phyloP scores from a whole-genome alignment of 2,888 invertebrate species.

The Cartodere bifasciata region DNA sequence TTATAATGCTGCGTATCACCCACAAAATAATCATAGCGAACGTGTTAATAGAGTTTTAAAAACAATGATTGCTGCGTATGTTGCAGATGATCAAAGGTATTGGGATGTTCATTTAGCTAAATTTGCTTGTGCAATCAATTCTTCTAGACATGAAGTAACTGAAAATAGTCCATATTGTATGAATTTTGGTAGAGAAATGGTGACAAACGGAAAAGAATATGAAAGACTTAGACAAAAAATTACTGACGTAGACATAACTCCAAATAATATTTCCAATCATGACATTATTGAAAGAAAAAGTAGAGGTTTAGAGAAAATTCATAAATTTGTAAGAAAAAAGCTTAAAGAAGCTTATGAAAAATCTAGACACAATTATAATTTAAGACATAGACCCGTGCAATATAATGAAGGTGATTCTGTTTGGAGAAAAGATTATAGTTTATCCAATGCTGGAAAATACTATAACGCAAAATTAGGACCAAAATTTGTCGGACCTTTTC shows the following conservation, averaged over 20 bases:
- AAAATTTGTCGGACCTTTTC: constrained; percentile 13
- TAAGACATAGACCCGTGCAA: not conserved
- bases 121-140: constrained; percentile 14
- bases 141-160: constrained; percentile 15
- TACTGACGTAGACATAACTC: too few relatives aligned
- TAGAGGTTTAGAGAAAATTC: too few relatives aligned
- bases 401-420: constrained; percentile 5
- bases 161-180: constrained; percentile 13
- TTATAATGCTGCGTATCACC: constrained; percentile 20
- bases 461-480: constrained; percentile 12
- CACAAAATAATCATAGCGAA: constrained; percentile 24
- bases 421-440: constrained; percentile 1
- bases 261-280: too few relatives aligned
- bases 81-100: constrained; percentile 16
- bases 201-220: constrained; percentile 5
- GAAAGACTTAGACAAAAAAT: too few relatives aligned
- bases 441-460: constrained; percentile 11
- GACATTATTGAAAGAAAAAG: too few relatives aligned
- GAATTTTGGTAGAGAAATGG: constrained; percentile 14
- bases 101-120: constrained; percentile 14
- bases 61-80: constrained; percentile 21
- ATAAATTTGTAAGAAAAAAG: too few relatives aligned
- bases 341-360: not conserved
- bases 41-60: constrained; percentile 21
- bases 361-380: constrained; percentile 1